A percentile compares a stretch with the other conserved stretches of the same genome.
phyloP scores from a whole-genome alignment of 1,140 invertebrate species.

The Tetranychus urticae region DNA sequence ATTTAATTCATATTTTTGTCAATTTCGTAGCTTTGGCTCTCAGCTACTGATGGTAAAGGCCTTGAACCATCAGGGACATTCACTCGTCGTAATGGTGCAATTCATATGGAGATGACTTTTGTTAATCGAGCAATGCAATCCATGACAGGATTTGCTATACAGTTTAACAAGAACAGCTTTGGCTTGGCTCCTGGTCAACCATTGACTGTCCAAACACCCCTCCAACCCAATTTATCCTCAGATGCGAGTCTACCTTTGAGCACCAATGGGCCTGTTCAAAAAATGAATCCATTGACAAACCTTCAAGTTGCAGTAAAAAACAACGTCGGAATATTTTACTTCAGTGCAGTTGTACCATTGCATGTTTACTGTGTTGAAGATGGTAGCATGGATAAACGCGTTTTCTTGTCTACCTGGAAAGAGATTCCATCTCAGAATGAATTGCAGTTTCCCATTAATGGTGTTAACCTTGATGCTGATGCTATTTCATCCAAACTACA shows the following conservation, averaged over 20 bases:
- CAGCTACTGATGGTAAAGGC: conserved; percentile 88
- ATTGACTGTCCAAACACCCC: conserved; percentile 45
- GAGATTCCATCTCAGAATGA: conserved; percentile 97
- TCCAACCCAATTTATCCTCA: conserved; percentile 58
- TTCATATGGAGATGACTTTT: conserved; percentile 88
- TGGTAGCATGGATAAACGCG: conserved; percentile 88
- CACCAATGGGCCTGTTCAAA: conserved; percentile 69
- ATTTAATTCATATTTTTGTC: conserved; percentile 1
- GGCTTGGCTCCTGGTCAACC: conserved; percentile 61
- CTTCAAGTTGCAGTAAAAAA: conserved; percentile 95
- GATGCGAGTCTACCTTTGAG: conserved; percentile 50
- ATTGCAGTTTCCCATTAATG: conserved; percentile 55
- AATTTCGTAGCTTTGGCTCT: conserved; percentile 45
- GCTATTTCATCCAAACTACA: conserved; percentile 80
- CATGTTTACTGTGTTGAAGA: conserved; percentile 85
- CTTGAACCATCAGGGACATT: conserved; percentile 92
- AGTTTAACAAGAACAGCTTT: conserved; percentile 98
- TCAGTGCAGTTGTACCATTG: conserved; percentile 75
- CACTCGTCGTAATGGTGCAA: conserved; percentile 53
- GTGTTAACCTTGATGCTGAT: conserved; percentile 40
- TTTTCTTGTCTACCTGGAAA: conserved; percentile 95
- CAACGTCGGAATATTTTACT: conserved; percentile 96
- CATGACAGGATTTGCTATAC: conserved; percentile 86
- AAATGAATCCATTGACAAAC: conserved; percentile 92
- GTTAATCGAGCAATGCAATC: conserved; percentile 95